Percentiles rank a stretch among this genome's conserved stretches.
These are phyloP conservation scores for Melanotaenia parkinsoni DNA, from an alignment of 2,797 vertebrate species.

Conservation along the genomic window DNA sequence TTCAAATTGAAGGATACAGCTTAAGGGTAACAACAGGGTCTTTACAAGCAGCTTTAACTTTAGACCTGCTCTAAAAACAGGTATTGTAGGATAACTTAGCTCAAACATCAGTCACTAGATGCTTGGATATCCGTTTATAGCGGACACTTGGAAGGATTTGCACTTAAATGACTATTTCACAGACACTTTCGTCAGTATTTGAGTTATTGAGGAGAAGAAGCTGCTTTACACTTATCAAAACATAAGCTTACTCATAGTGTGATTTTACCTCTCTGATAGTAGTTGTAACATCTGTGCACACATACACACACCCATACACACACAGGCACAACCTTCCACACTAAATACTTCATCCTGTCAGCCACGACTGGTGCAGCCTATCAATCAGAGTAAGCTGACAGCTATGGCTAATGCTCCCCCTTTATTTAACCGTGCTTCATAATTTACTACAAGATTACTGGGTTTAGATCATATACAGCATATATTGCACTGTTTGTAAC, in stretches of 20 bases:
- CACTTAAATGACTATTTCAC: conserved; percentile 53
- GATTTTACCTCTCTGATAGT: conserved; percentile 74
- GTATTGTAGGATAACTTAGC: conserved; percentile 16
- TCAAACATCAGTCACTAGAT: conserved; percentile 21
- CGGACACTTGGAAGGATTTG: conserved; percentile 53
- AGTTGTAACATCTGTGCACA: conserved; percentile 65
- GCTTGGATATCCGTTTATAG: conserved; percentile 36
- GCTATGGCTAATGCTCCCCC: conserved; percentile 69
- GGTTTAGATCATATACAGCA: conserved; percentile 49
- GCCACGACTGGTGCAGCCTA: conserved; percentile 61
- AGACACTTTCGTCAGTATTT: conserved; percentile 35
- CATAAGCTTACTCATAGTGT: conserved; percentile 68
- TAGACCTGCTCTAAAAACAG: conserved; percentile 23
- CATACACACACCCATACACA: conserved; percentile 52
- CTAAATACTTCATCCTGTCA: conserved; percentile 71
- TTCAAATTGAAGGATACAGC: conserved; percentile 17
- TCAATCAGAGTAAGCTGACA: conserved; percentile 74
- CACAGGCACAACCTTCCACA: conserved; percentile 35
- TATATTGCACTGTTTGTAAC: conserved; percentile 31
- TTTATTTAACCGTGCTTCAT: conserved; percentile 70
- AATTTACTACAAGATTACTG: conserved; percentile 60
- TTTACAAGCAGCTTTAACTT: conserved; percentile 20
- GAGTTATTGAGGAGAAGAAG: conserved; percentile 37
- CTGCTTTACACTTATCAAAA: conserved; percentile 60
- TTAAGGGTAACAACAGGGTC: background rate